Percentiles rank a stretch among this genome's conserved stretches.
phyloP scores from a whole-genome alignment of 2,888 invertebrate species.

The Sialis fuliginosa region DNA sequence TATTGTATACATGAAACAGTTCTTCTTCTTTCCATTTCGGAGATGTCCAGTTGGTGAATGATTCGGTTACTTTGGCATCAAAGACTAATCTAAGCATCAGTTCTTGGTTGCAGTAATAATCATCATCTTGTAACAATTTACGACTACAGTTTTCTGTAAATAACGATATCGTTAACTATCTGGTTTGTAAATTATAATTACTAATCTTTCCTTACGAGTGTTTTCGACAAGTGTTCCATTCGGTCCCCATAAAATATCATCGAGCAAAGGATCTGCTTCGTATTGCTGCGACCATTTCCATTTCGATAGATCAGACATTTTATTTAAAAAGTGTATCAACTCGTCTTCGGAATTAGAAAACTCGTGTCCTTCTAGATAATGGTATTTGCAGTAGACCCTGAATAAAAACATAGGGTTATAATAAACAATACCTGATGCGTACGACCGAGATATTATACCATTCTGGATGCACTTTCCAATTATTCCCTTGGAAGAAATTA shows the following conservation, averaged over 20 bases:
- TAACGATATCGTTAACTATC: neutral
- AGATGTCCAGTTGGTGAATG: conserved; percentile 31
- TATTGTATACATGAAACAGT: conserved; percentile 48
- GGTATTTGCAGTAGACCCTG: conserved; percentile 78
- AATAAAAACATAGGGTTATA: conserved; percentile 8
- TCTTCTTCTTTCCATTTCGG: conserved; percentile 30
- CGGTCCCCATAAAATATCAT: conserved; percentile 7
- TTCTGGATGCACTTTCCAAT: conserved; percentile 69
- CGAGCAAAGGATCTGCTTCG: conserved; percentile 17
- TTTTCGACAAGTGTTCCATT: neutral
- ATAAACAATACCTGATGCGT: neutral
- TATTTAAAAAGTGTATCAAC: conserved; percentile 53
- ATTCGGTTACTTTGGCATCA: conserved; percentile 60
- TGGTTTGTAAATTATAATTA: neutral
- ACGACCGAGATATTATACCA: conserved; percentile 35
- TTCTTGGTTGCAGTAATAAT: conserved; percentile 71
- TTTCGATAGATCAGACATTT: conserved; percentile 33
- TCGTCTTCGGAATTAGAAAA: conserved; percentile 58
- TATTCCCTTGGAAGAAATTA: conserved; percentile 50
- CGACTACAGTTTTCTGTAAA: conserved; percentile 45
- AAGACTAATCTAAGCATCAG: conserved; percentile 71
- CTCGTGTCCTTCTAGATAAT: conserved; percentile 62
- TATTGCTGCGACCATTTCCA: conserved; percentile 51
- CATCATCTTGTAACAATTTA: conserved; percentile 42
- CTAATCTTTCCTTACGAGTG: neutral